Conservation (phyloP, 2,888 invertebrate genomes). For the Chrysolina oricalcia region DNA sequence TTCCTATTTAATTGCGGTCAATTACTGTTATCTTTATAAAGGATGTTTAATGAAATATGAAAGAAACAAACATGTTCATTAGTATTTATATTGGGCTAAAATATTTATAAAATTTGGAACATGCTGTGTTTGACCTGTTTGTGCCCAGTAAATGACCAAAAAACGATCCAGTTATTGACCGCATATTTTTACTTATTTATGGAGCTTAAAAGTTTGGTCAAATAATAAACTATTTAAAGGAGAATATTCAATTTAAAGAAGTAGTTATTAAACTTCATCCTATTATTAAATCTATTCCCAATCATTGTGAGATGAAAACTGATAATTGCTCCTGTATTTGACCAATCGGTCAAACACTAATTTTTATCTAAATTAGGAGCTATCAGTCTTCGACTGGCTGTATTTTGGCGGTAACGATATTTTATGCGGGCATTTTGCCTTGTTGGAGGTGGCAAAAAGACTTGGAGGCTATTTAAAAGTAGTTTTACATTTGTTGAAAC, state of each 20-base stretch:
- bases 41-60: no score
- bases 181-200: constrained; percentile 14
- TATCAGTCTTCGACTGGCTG: constrained; percentile 5
- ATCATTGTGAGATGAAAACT: no score
- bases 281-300: no score
- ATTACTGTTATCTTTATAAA: constrained; percentile 16
- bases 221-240: constrained; percentile 13
- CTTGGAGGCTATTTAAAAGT: no score
- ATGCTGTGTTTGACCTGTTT: constrained; percentile 22
- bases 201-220: constrained; percentile 1
- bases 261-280: no score
- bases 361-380: constrained; percentile 5
- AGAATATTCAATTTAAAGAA: no score
- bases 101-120: constrained; percentile 13
- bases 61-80: constrained; percentile 11
- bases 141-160: constrained; percentile 16
- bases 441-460: no score
- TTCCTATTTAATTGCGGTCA: constrained; percentile 15
- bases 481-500: no score
- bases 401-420: no score
- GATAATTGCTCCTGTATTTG: neutral
- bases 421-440: no score
- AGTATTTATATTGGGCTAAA: constrained; percentile 13
- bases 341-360: neutral
- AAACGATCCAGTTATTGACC: constrained; percentile 21